These are phyloP conservation scores for Muschampia plurimacula DNA, from an alignment of 2,888 invertebrate species.

Conservation along the genomic window DNA sequence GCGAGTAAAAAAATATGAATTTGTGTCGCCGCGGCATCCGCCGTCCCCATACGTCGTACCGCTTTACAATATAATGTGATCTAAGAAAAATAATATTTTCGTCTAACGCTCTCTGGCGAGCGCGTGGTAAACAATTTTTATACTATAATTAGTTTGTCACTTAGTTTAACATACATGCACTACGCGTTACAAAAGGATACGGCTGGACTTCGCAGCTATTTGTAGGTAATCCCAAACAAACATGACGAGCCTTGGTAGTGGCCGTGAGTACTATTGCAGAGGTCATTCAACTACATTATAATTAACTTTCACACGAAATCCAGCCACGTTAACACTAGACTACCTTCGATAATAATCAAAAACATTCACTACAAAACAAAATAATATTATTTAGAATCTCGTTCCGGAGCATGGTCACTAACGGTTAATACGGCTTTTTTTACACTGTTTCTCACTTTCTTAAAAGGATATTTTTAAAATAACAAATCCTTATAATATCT, in stretches of 20 bases:
- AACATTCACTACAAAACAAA: conserved; percentile 80
- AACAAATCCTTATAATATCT: conserved; percentile 34
- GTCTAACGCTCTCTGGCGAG: conserved; percentile 75
- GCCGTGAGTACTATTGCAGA: not conserved
- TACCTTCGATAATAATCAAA: conserved; percentile 59
- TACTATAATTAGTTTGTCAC: conserved; percentile 82
- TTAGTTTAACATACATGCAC: conserved; percentile 70
- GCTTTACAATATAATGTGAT: conserved; percentile 85
- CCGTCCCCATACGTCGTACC: conserved; percentile 54
- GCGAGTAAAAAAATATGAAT: conserved; percentile 80
- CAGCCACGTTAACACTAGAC: conserved; percentile 42
- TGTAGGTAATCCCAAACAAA: not conserved
- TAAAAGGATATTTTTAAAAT: conserved; percentile 60
- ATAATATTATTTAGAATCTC: conserved; percentile 60
- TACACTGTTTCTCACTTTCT: conserved; percentile 65
- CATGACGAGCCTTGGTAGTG: not conserved
- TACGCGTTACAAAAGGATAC: conserved; percentile 62
- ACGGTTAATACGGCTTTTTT: conserved; percentile 56
- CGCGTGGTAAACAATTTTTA: conserved; percentile 82
- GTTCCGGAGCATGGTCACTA: conserved; percentile 50
- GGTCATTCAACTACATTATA: not conserved
- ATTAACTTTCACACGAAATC: conserved; percentile 28
- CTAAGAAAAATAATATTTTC: conserved; percentile 86
- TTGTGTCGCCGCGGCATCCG: conserved; percentile 59
- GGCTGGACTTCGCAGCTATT: conserved; percentile 18